Evolutionary conservation across 2,797 vertebrate genomes (phyloP).

Genomic region (Melanotaenia trifasciata): DNA sequence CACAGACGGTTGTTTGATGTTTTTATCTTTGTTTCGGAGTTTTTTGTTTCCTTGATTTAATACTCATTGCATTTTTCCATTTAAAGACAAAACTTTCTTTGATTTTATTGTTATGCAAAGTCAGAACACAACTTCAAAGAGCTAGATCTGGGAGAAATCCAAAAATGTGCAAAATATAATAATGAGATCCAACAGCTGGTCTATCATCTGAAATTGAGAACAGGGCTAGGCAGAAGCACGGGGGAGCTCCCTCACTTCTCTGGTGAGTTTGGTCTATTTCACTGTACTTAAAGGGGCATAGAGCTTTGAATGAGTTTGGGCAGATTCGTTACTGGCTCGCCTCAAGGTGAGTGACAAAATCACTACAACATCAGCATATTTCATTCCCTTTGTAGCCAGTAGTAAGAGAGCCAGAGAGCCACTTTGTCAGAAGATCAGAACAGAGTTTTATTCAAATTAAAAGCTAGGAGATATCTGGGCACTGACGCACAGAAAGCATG

Average conservation of each 20-base stretch:
- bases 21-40: constrained; percentile 17
- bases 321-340: constrained; percentile 54
- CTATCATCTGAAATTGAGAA: constrained; percentile 49
- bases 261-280: constrained; percentile 28
- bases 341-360: constrained; percentile 76
- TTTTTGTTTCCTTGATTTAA: constrained; percentile 7
- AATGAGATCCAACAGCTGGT: constrained; percentile 47
- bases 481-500: constrained; percentile 28
- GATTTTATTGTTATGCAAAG: constrained; percentile 40
- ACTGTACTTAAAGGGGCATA: constrained; percentile 37
- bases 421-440: constrained; percentile 64
- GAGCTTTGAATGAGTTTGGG: constrained; percentile 54
- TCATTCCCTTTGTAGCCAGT: constrained; percentile 63
- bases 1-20: constrained; percentile 26
- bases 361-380: constrained; percentile 69
- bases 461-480: constrained; percentile 49
- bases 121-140: constrained; percentile 39
- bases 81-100: constrained; percentile 28
- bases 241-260: constrained; percentile 6
- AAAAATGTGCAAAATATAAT: constrained; percentile 42
- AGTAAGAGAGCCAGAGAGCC: constrained; percentile 47
- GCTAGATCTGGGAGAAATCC: constrained; percentile 32
- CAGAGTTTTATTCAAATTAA: constrained; percentile 67
- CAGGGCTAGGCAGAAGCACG: constrained; percentile 8
- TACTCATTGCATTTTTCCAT: constrained; percentile 13